Percentiles rank a stretch among this genome's conserved stretches.
Conservation (phyloP, 2,113 vertebrate genomes). For the Mormyrus iriodes region DNA sequence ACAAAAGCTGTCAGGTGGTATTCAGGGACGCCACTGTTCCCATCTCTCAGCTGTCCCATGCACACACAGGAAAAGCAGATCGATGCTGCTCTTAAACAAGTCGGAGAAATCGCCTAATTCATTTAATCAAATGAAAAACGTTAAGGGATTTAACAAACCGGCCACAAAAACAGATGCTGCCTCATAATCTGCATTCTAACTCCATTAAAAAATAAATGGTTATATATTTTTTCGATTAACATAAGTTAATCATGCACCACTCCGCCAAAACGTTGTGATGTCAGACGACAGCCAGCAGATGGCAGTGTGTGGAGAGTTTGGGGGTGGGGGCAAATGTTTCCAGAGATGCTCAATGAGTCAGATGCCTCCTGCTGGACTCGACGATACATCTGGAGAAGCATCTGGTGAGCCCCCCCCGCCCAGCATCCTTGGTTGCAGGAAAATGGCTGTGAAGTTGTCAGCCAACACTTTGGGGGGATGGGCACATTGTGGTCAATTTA, state of each 20-base stretch:
- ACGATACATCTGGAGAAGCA: slow-evolving; percentile 41
- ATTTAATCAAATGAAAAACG: neutral
- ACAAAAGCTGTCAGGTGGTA: neutral
- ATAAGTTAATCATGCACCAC: neutral
- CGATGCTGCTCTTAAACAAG: neutral
- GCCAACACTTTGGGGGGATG: slow-evolving; percentile 33
- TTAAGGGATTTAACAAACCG: neutral
- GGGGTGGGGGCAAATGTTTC: slow-evolving; percentile 17
- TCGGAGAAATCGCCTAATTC: neutral
- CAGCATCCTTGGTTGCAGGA: slow-evolving; percentile 13
- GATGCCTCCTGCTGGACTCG: slow-evolving; percentile 34
- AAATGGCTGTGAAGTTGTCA: slow-evolving; percentile 30
- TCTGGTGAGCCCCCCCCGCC: slow-evolving; percentile 28
- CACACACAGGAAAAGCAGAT: neutral
- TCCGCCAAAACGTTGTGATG: neutral
- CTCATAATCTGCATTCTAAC: neutral
- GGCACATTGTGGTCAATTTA: slow-evolving; percentile 30
- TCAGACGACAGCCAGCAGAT: slow-evolving; percentile 6
- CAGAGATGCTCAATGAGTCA: slow-evolving; percentile 33
- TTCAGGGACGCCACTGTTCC: neutral
- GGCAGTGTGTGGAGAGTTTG: slow-evolving; percentile 10
- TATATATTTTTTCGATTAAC: slow-evolving; percentile 18
- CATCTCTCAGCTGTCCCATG: neutral
- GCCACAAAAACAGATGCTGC: neutral
- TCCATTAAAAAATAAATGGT: slow-evolving; percentile 20